Evolutionary conservation across 1,140 invertebrate genomes (phyloP).

Genomic region (Drosophila lowei): DNA sequence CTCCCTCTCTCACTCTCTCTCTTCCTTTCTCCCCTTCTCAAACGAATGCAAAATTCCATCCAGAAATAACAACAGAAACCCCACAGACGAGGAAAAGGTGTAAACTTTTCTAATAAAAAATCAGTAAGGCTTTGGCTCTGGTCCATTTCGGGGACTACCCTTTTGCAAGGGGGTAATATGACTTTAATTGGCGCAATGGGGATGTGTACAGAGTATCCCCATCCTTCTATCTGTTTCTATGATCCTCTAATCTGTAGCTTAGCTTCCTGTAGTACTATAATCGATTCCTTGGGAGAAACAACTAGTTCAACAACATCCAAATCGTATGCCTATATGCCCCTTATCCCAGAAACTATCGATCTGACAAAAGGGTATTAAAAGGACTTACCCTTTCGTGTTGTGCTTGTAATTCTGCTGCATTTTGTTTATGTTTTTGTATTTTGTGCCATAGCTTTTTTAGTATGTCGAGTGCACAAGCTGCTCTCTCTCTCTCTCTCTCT

Average conservation of each 20-base stretch:
- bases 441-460: constrained; percentile 44
- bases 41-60: background rate
- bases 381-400: background rate
- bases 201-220: too few species aligned
- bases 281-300: too few species aligned
- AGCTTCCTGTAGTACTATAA: too few species aligned
- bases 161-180: too few species aligned
- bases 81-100: background rate
- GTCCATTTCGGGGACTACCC: background rate
- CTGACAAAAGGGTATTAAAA: too few species aligned
- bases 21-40: constrained; percentile 18
- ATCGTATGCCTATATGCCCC: too few species aligned
- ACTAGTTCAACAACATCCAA: too few species aligned
- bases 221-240: too few species aligned
- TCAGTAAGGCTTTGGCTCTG: constrained; percentile 17
- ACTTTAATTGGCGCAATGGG: too few species aligned
- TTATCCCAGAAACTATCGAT: too few species aligned
- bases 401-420: constrained; percentile 59
- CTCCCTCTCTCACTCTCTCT: constrained; percentile 5
- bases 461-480: constrained; percentile 49
- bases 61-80: constrained; percentile 22
- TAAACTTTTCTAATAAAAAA: constrained; percentile 65
- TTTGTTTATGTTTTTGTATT: constrained; percentile 42
- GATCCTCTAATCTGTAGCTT: too few species aligned
- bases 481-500: constrained; percentile 1